Base-by-base conservation (phyloP, 1,140 invertebrate species). In the Drosophila guanche region DNA sequence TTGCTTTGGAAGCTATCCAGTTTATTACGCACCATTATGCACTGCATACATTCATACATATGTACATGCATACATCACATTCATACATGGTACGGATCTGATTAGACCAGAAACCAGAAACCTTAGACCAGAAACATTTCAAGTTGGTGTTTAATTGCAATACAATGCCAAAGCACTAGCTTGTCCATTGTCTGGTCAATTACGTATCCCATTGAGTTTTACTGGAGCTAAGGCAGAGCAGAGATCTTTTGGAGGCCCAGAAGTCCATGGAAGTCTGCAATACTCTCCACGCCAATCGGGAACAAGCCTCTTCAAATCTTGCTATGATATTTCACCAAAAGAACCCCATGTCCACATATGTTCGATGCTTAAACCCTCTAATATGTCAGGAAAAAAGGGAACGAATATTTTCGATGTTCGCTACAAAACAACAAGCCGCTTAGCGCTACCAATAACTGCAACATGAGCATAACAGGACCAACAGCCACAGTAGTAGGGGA, bases 11-110 rank as follows among this genome's bases (percentile, higher is more conserved):
- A 69, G 66, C 56, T 68, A 42, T 51, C 51, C 68, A 68, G 66
- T 65, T 84, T 85, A 86, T 84, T 84, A 84, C 80, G 67, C 80
- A 84, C 81, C 72, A 85, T 86, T 86, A 76, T 81, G 63, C 77
- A 77, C 69, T 79, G 73, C 59, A 48, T 47, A 37, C 10, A 12
- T 4, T 12, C 29, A 8, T 33, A 33, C 29, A 33, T 63, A 53
- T 55, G 63, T 73, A 77, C 69, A 20, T 79, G 68, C 59, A 48
- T 47, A 37, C 10, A 12, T 4, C 10, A 20, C 16, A 20, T 1
- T 20, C 29, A 8, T 33, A 33, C 7, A 33, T 63, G 1, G 16
- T 20, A 20, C 16, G 16, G 16, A 53, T 55, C n/a, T 22, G 16
- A 45, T 55, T 42, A 20, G 41, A n/a, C n/a, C n/a, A n/a, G n/a